These are phyloP conservation scores for Muricea muricata DNA, from an alignment of 92 coral and sea anemone species.

Conservation along the genomic window DNA sequence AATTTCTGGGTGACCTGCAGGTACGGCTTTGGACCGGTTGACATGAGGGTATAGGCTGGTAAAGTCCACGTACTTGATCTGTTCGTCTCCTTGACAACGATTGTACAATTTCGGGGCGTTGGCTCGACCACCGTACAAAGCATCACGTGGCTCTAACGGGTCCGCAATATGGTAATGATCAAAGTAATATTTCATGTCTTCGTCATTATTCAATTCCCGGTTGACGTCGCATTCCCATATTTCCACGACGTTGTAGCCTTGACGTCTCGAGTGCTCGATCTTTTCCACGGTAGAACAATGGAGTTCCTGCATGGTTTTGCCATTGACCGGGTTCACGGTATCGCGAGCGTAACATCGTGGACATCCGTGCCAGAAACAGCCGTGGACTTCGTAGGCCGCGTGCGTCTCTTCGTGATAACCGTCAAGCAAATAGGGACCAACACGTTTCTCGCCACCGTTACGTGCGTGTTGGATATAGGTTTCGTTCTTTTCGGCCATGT, in stretches of 20 bases:
- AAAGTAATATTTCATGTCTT: constrained; percentile 25
- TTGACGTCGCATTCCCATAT: constrained; percentile 62
- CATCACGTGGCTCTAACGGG: constrained; percentile 55
- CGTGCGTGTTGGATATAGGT: constrained; percentile 47
- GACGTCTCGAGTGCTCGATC: neutral
- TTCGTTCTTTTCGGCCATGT: neutral
- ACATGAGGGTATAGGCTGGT: constrained; percentile 32
- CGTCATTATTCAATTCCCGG: neutral
- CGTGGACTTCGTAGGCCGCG: constrained; percentile 45
- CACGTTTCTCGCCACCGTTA: constrained; percentile 44
- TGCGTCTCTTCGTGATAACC: constrained; percentile 37
- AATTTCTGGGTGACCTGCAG: constrained; percentile 43
- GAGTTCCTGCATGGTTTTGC: constrained; percentile 38
- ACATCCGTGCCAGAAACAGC: constrained; percentile 26
- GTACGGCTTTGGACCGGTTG: constrained; percentile 35
- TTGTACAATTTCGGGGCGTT: constrained; percentile 40
- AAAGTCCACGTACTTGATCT: constrained; percentile 14
- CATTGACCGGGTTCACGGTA: neutral
- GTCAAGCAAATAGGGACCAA: constrained; percentile 48
- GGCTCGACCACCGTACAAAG: constrained; percentile 40
- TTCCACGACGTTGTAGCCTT: constrained; percentile 43
- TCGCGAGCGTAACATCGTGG: neutral
- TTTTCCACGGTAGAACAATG: constrained; percentile 37
- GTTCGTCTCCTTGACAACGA: constrained; percentile 25
- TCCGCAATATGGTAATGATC: constrained; percentile 21